Base-by-base conservation (phyloP, 2,797 vertebrate genomes). In the Numenius phaeopus region DNA sequence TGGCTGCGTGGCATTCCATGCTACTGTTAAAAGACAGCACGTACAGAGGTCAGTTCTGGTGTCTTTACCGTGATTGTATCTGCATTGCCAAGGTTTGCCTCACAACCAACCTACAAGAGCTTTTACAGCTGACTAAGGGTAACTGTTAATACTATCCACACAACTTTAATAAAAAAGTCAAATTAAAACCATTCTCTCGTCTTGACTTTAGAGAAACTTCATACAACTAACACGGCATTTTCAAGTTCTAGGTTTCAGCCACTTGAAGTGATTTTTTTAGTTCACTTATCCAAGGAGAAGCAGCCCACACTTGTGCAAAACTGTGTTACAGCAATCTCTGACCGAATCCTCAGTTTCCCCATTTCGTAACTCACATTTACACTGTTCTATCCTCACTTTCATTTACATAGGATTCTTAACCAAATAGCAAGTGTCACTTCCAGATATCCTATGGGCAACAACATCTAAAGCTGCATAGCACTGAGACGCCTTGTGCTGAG, bases 381-480 rank as follows among this genome's bases (percentile, higher is more conserved):
- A n/a, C 7, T 1, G 9, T 5, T 57, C 32, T 75, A 22, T 14
- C 19, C 50, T 52, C 42, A 4, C 6, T n/a, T 55, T 30, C 17
- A 39, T 14, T 64, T 32, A 46, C 29, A 22, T 0, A 8, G 24
- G 14, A 44, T 30, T 85, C 37, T 10, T 37, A 17, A 65, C 6
- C 34, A 24, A 70, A 30, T 0, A 54, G 23, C 47, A 70, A 79
- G 40, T 0, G 44, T 32, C 54, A 50, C 47, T 82, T 23, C 16
- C 66, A 62, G 39, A 39, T 1, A 44, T 3, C 20, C 14, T 20
- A 21, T 0, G 1, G 21, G 27, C 49, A 85, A n/a, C 21, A n/a
- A 2, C 2, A 29, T 12, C 2, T 32, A 34, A 32, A 80, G 30
- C 0, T 21, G 37, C 16, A 7, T 0, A 17, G 30, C 66, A 29